phyloP scores from a whole-genome alignment of 2,797 vertebrate genomes.

The Argentina silus region DNA sequence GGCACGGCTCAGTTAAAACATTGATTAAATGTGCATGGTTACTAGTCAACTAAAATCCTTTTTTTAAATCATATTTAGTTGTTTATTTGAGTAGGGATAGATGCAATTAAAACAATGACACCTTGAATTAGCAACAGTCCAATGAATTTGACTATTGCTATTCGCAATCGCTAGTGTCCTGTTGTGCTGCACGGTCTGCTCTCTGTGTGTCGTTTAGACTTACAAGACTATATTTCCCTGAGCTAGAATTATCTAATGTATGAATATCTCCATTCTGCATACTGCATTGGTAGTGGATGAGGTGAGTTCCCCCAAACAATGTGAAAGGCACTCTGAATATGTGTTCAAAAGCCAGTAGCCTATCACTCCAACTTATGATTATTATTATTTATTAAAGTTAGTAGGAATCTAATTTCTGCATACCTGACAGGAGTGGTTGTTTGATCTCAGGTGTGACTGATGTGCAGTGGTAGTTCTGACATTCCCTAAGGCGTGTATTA shows the following conservation, averaged over 20 bases:
- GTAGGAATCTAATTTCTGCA: too few relatives aligned
- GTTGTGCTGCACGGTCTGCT: background rate
- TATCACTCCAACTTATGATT: too few relatives aligned
- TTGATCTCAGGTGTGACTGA: constrained; percentile 2
- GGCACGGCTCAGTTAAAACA: too few relatives aligned
- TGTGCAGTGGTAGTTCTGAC: background rate
- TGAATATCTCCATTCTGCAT: background rate
- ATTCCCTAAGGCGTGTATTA: constrained; percentile 17
- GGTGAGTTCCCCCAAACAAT: background rate
- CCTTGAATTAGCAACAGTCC: too few relatives aligned
- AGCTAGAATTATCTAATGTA: background rate
- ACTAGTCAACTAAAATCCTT: too few relatives aligned
- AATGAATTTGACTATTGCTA: background rate
- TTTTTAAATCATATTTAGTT: background rate
- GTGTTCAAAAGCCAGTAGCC: too few relatives aligned
- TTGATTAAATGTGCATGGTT: too few relatives aligned
- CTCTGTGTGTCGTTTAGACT: background rate
- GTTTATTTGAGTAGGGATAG: too few relatives aligned
- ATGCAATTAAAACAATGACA: too few relatives aligned
- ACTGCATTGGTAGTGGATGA: background rate
- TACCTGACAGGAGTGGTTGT: too few relatives aligned
- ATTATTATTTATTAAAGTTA: too few relatives aligned
- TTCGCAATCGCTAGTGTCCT: background rate
- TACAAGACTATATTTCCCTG: background rate
- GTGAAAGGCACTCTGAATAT: too few relatives aligned